Conservation (phyloP, 64 coral and sea anemone genomes). For the Hydrozoanthus tunicans region DNA sequence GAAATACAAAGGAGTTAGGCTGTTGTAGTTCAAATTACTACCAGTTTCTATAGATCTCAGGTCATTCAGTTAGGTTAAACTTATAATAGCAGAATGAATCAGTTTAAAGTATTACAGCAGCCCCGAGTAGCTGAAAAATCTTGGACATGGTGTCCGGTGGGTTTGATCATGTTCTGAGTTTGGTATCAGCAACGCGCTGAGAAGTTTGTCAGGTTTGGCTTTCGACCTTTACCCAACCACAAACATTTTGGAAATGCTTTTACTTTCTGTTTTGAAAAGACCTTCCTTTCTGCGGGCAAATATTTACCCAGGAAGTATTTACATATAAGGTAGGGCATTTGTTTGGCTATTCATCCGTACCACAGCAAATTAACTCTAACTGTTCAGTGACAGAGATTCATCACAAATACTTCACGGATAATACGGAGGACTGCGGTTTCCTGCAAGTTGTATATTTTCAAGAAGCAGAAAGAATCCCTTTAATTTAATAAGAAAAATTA, state of each 20-base stretch:
- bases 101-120: not conserved
- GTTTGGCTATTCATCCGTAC: conserved; percentile 3
- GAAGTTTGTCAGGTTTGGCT: not conserved
- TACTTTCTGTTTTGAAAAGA: not conserved
- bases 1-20: not conserved
- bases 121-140: too few relatives aligned
- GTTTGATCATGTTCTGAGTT: not conserved
- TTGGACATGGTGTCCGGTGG: too few relatives aligned
- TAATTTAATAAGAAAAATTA: not conserved
- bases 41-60: not conserved
- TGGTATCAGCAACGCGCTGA: not conserved
- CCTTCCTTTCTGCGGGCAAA: conserved; percentile 15
- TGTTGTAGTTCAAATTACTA: not conserved
- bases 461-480: not conserved
- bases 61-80: not conserved
- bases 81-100: not conserved
- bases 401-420: not conserved
- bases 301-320: conserved; percentile 30
- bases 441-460: not conserved
- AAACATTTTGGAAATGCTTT: conserved; percentile 30
- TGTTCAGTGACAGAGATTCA: not conserved
- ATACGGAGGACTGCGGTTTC: not conserved
- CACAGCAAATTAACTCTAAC: not conserved
- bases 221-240: not conserved
- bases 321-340: not conserved